Percentiles rank a stretch among this genome's conserved stretches.
phyloP scores from a whole-genome alignment of 2,888 invertebrate genomes.

The Muscina levida region DNA sequence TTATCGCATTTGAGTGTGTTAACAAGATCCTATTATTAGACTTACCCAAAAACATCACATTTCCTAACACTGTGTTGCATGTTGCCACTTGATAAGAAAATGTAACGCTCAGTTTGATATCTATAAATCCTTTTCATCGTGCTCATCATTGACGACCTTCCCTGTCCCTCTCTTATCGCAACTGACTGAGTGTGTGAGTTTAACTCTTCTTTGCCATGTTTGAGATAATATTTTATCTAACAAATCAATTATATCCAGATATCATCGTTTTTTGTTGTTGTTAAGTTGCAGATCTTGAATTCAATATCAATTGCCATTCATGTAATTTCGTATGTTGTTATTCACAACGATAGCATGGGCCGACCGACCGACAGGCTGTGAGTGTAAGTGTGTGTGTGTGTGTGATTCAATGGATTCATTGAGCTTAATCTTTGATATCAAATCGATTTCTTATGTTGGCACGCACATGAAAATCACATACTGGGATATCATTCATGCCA shows the following conservation, averaged over 20 bases:
- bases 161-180: constrained; percentile 1
- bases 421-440: constrained; percentile 60
- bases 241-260: constrained; percentile 59
- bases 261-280: no score
- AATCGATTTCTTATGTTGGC: constrained; percentile 65
- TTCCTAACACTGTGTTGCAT: constrained; percentile 57
- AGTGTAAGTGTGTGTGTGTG: constrained; percentile 3
- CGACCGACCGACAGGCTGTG: no score
- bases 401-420: constrained; percentile 30
- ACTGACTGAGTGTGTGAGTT: neutral
- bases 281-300: constrained; percentile 20
- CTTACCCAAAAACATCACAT: no score
- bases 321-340: constrained; percentile 54
- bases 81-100: constrained; percentile 52
- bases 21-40: no score
- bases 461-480: constrained; percentile 64
- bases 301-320: constrained; percentile 53
- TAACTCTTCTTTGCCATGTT: constrained; percentile 49
- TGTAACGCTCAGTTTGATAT: constrained; percentile 32
- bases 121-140: constrained; percentile 10
- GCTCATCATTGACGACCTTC: neutral
- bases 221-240: constrained; percentile 65
- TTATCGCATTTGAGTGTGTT: no score
- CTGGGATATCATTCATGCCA: constrained; percentile 44
- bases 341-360: neutral